phyloP scores from a whole-genome alignment of 2,797 vertebrate species.

The Serranus cabrilla region DNA sequence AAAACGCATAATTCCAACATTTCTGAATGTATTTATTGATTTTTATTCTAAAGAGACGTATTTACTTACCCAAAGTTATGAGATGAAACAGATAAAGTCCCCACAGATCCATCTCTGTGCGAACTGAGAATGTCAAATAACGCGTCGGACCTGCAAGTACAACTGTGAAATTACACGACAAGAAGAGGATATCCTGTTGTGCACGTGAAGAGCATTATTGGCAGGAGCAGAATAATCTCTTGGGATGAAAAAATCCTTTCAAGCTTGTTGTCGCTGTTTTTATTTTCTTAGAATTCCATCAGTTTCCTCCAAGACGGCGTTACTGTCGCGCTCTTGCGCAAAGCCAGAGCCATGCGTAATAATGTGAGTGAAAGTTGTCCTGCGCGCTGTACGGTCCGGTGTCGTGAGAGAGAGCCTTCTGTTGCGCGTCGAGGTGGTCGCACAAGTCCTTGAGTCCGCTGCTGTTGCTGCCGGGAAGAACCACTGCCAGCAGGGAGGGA shows the following conservation, averaged over 20 bases:
- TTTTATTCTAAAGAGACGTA: not conserved
- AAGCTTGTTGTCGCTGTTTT: not conserved
- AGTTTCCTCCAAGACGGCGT: constrained; percentile 35
- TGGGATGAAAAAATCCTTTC: constrained; percentile 22
- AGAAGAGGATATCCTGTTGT: constrained; percentile 47
- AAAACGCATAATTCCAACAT: not conserved
- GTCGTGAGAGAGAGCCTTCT: constrained; percentile 31
- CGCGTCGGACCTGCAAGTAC: constrained; percentile 51
- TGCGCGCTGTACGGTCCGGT: constrained; percentile 42
- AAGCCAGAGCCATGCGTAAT: constrained; percentile 63
- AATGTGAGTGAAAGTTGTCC: constrained; percentile 65
- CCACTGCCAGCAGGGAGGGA: constrained; percentile 27
- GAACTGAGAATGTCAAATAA: constrained; percentile 40
- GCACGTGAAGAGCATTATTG: constrained; percentile 55
- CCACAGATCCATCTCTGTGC: constrained; percentile 83
- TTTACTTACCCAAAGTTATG: constrained; percentile 83
- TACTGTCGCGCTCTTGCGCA: constrained; percentile 46
- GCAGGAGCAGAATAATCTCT: constrained; percentile 11
- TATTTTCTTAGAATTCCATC: constrained; percentile 53
- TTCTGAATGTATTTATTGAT: not conserved
- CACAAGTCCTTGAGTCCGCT: constrained; percentile 51
- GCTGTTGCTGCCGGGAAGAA: constrained; percentile 58
- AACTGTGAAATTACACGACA: constrained; percentile 52
- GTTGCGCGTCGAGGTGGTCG: constrained; percentile 57
- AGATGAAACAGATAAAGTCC: constrained; percentile 85